Base-by-base conservation (phyloP, 1,140 invertebrate species). In the Danaus melanippus region DNA sequence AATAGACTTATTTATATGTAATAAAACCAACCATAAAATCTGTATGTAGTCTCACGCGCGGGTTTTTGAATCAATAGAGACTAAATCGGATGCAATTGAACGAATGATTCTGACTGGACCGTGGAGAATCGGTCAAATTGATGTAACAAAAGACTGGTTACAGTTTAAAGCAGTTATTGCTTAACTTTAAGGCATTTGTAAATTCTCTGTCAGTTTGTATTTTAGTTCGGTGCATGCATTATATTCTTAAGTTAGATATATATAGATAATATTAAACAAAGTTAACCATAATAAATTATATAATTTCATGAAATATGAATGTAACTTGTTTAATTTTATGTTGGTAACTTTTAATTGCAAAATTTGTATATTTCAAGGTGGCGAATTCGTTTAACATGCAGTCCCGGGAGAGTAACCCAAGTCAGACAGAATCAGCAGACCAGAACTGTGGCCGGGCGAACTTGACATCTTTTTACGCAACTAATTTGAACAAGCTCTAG, bases 11-110 rank as follows among this genome's bases (percentile, higher is more conserved):
- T 83, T 83, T 85, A 80, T 70, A 76, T 66, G 67, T 77, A 76
- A 82, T 85, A 85, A 83, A 85, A 76, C 51, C 56, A 68, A 71
- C 77, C 73, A 83, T 80, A 82, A 83, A 83, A 71, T 71, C 72
- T 76, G 71, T 74, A 76, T 79, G 70, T 66, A 68, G 64, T 74
- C 70, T 76, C 76, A 79, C 76, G 72, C 69, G 68, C 66, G 70
- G 21, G 66, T 66, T 63, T 74, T 74, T 76, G 62, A 71, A 60
- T 75, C 73, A 82, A 77, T 79, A 70, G 71, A 67, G 59, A 61
- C 63, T 76, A 73, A 81, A 76, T 76, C 76, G 66, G 67, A 64
- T 62, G 77, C 79, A 85, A 83, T 85, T 83, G 79, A 72, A 60
- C 65, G 58, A 68, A 69, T 71, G 62, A 69, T 68, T 73, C 56